Base-by-base conservation (phyloP, 2,797 vertebrate genomes). In the Limnodromus scolopaceus region DNA sequence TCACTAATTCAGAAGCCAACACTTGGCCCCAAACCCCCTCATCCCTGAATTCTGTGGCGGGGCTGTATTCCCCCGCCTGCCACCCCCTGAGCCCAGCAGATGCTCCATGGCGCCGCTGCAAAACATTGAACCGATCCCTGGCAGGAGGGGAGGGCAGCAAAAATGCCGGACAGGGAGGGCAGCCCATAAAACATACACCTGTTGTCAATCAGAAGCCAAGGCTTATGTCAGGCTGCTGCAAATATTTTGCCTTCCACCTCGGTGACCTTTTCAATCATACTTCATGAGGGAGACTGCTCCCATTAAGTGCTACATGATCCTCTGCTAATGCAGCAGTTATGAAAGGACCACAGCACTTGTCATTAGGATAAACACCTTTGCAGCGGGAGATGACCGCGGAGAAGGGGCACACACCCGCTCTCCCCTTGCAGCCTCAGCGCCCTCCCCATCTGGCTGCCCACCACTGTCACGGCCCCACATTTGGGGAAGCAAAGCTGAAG, bases 251-350 rank as follows among this genome's bases (percentile, higher is more conserved):
- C 92, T 91, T 94, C 70, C 81, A 93, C 93, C 93, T 43, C 19
- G 20, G 76, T 5, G 92, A 97, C 97, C 95, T 97, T 97, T 95
- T 75, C 94, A 92, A 87, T 87, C 87, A 54, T 61, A 86, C 74
- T 91, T 92, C 51, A 83, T 18, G 82, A 89, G 79, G 88, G 88
- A 89, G 70, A 39, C 80, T 91, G 87, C 87, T 79, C 83, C 94
- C 96, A 97, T 97, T 97, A 97, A 97, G 95, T 68, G 97, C 60
- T 25, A 97, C 76, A 89, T 87, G 96, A 97, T 97, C 97, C 87
- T 97, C 96, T 95, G 97, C 92, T 97, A 97, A 97, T 97, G 96
- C 96, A 97, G 96, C 94, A 97, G 96, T 96, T 97, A 97, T 94
- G 96, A 96, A 96, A 96, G 94, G 92, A 57, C 64, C 95, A 96